phyloP scores from a whole-genome alignment of 2,888 invertebrate species.

The Hermodice carunculata region DNA sequence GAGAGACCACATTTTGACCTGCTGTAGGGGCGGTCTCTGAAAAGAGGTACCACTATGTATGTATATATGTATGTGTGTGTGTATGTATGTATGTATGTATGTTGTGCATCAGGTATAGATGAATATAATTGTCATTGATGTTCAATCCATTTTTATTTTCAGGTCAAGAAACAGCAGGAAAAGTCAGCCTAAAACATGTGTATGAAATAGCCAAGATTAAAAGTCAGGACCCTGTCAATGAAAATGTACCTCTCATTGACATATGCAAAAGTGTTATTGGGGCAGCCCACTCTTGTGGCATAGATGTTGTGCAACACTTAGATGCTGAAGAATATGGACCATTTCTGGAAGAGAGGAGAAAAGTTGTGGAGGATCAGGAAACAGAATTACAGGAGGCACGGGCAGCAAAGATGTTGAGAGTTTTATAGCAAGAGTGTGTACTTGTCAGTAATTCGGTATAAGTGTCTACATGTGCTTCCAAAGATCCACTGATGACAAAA shows the following conservation, averaged over 20 bases:
- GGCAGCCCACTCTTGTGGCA: slow-evolving; percentile 84
- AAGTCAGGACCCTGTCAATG: slow-evolving; percentile 80
- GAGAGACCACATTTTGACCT: too few relatives aligned
- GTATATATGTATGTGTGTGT: too few relatives aligned
- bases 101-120: too few relatives aligned
- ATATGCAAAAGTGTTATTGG: slow-evolving; percentile 86
- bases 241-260: slow-evolving; percentile 50
- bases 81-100: too few relatives aligned
- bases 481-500: too few relatives aligned
- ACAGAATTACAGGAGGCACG: slow-evolving; percentile 83
- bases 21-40: too few relatives aligned
- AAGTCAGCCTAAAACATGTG: slow-evolving; percentile 92
- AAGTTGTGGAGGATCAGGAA: slow-evolving; percentile 80
- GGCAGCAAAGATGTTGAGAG: slow-evolving; percentile 90
- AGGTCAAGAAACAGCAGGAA: slow-evolving; percentile 87
- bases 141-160: slow-evolving; percentile 30
- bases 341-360: slow-evolving; percentile 83
- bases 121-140: too few relatives aligned
- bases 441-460: too few relatives aligned
- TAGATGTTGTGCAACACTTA: slow-evolving; percentile 84
- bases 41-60: too few relatives aligned
- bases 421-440: slow-evolving; percentile 20
- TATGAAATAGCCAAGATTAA: slow-evolving; percentile 99
- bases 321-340: slow-evolving; percentile 82
- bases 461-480: too few relatives aligned